Evolutionary conservation across 2,888 invertebrate genomes (phyloP).

Genomic region (Acanthosepion esculentum): DNA sequence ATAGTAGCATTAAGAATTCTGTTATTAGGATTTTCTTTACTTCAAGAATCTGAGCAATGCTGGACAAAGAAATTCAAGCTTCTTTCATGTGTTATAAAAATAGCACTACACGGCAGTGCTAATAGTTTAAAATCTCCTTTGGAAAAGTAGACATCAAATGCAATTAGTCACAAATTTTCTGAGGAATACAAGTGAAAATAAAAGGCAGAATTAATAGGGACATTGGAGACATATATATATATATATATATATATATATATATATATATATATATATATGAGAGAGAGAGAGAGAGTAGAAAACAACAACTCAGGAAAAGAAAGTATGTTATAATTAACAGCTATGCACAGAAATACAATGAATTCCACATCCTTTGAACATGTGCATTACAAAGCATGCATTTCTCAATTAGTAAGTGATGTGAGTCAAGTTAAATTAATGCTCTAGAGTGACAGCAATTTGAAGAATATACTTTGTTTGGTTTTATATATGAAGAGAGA

Average conservation of each 20-base stretch:
- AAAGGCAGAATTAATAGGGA: background rate
- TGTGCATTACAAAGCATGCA: constrained; percentile 33
- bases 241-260: too few species aligned
- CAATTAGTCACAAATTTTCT: too few species aligned
- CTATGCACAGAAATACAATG: constrained; percentile 33
- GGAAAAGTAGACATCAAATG: background rate
- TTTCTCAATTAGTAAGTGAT: background rate
- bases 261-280: too few species aligned
- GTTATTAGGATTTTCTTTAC: background rate
- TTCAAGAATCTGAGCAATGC: background rate
- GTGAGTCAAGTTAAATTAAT: constrained; percentile 33
- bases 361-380: background rate
- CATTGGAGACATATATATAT: background rate
- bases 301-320: background rate
- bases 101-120: background rate
- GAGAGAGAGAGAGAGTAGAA: background rate
- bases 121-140: background rate
- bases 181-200: background rate
- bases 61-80: background rate
- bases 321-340: background rate
- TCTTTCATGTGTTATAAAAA: background rate
- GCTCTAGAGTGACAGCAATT: background rate
- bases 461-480: background rate
- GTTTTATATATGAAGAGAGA: background rate
- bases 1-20: background rate